Evolutionary conservation across 2,113 vertebrate genomes (phyloP), one percentile per base, ranked within the genome.

Genomic region (Bufo gargarizans): DNA sequence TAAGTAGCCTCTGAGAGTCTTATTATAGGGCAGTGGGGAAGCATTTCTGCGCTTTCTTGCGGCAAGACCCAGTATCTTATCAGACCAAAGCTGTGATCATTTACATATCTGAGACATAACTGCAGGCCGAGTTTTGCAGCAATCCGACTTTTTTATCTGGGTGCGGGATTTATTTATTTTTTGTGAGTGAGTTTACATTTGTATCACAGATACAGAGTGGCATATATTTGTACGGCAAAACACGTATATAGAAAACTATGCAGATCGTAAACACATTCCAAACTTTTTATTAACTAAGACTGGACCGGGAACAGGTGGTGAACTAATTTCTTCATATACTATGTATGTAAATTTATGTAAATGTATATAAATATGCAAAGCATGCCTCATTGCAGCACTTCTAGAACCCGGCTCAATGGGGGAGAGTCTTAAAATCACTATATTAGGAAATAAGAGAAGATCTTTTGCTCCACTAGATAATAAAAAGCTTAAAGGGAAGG

Each of bases 291-390:
- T 22, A 55, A 11, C 55, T 14, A 22, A 3, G 53, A 22, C 19
- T n/a, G 77, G 45, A 56, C 49, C 12, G 20, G 13, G 69, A 58
- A 79, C 77, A 53, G 77, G 77, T n/a, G 77, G 49, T 17, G 77
- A 58, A 22, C 10, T 47, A 8, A 58, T 79, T 55, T 33, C 50
- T 79, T 79, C 22, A 33, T 79, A 79, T 53, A 53, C 22, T 56
- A 16, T 17, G 77, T 33, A 58, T 79, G 77, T 79, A 79, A 79
- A 58, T 79, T 11, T 79, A 56, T 55, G 55, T 79, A 33, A 55
- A 58, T 79, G 53, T 79, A 55, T 56, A 53, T 79, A 55, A 79
- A 79, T 58, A 53, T 56, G 50, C 71, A 7, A 47, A 47, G 71
- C 71, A 49, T 74, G 43, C 13, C 45, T 19, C 71, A 74, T 47